phyloP scores from a whole-genome alignment of 2,113 vertebrate genomes.

The Daphoenositta chrysoptera region DNA sequence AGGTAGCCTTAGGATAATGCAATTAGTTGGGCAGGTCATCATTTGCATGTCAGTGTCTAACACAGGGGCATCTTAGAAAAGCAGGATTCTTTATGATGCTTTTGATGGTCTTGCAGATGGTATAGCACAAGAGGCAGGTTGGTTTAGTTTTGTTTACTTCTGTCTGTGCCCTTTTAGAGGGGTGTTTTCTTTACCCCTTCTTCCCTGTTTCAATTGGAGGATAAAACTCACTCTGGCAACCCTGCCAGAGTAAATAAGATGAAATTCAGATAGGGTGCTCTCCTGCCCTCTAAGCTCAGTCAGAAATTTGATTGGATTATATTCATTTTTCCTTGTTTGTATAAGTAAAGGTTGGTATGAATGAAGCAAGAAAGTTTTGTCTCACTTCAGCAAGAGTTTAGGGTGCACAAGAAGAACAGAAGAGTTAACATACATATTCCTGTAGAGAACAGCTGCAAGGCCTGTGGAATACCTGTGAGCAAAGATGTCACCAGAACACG shows the following conservation, averaged over 20 bases:
- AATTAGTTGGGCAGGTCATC: not conserved
- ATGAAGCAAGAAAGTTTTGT: not conserved
- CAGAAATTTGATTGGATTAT: not conserved
- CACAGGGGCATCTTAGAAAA: not conserved
- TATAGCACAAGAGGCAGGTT: slow-evolving; percentile 1
- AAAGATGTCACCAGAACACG: not conserved
- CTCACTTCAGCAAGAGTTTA: not conserved
- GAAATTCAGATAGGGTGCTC: not conserved
- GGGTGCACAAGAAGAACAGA: not conserved
- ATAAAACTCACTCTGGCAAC: not conserved
- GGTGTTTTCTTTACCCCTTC: not conserved
- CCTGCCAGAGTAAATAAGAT: slow-evolving; percentile 10
- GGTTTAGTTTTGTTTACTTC: slow-evolving; percentile 37
- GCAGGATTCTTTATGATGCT: not conserved
- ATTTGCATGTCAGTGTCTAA: not conserved
- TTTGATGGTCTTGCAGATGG: not conserved
- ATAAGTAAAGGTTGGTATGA: not conserved
- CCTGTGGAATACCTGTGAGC: not conserved
- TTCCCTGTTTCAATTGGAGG: not conserved
- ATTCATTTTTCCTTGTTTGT: not conserved
- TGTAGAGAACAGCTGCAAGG: not conserved
- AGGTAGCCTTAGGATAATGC: not conserved
- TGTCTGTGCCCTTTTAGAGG: not conserved
- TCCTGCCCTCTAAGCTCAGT: not conserved
- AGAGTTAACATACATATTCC: not conserved